Conservation (phyloP, 2,888 invertebrate genomes). For the Rhingia campestris region DNA sequence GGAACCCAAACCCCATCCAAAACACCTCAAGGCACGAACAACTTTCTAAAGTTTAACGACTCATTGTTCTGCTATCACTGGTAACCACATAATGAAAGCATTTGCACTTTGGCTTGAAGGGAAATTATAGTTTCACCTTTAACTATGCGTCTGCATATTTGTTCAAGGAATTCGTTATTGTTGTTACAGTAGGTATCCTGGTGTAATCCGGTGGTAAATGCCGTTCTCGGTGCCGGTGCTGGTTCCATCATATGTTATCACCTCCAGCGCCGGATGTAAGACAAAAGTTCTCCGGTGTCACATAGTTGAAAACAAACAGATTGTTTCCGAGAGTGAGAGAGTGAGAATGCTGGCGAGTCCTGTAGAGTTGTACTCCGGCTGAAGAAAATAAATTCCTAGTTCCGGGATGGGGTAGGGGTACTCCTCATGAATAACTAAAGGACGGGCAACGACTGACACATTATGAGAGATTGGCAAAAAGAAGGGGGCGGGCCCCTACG, state of each 20-base stretch:
- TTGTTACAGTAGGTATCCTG: conserved; percentile 5
- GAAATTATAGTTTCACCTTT: conserved; percentile 41
- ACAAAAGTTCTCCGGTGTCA: conserved; percentile 55
- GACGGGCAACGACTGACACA: conserved; percentile 36
- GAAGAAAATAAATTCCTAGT: conserved; percentile 55
- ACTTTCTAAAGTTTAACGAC: conserved; percentile 21
- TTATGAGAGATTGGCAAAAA: conserved; percentile 53
- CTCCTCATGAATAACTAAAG: conserved; percentile 55
- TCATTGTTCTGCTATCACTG: conserved; percentile 29
- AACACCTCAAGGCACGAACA: neutral
- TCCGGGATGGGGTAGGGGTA: conserved; percentile 34
- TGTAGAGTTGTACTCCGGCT: neutral
- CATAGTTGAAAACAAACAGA: conserved; percentile 58
- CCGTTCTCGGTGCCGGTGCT: conserved; percentile 7
- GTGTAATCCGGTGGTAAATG: conserved; percentile 37
- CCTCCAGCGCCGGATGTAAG: conserved; percentile 34
- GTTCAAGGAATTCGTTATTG: neutral
- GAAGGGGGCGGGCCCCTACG: neutral
- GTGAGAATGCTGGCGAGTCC: neutral
- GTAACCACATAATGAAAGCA: conserved; percentile 50
- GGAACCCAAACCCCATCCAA: neutral
- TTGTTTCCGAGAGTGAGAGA: conserved; percentile 39
- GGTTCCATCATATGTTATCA: conserved; percentile 35
- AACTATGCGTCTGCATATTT: conserved; percentile 20
- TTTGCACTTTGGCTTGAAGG: conserved; percentile 46